Base-by-base conservation (phyloP, 2,888 invertebrate species). In the Chloromyia formosa region DNA sequence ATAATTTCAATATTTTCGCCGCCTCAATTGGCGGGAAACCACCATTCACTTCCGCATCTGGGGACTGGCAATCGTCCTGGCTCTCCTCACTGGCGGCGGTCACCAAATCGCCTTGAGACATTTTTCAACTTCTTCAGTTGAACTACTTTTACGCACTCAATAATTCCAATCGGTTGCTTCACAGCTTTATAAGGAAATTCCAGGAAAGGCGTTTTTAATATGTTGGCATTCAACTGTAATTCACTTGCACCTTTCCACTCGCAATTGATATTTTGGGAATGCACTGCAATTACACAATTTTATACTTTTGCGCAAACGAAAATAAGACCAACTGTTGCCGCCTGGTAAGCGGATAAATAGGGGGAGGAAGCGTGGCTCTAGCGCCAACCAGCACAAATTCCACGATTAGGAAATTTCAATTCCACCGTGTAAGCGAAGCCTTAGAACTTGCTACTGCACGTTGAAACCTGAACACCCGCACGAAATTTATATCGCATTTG, bases 1-100 rank as follows among this genome's bases (percentile, higher is more conserved):
- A 75, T 61, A 75, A 66, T 49, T 73, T 68, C 22, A 75, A 73
- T 64, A 75, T 73, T 20, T 61, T 75, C 12, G 27, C 10, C n/a
- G 75, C 62, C 14, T 73, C 73, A 40, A 75, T 75, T 66, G 54
- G 62, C 64, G 56, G 54, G 61, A 60, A 75, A 14, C 22, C n/a
- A 40, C 23, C 56, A 60, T 56, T 75, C 27, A 35, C 64, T 61
- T 68, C 73, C 60, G 73, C 53, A 9, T 5, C 16, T 40, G 40
- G 35, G 42, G 18, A 23, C 56, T 20, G 20, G 14, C 16, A 56
- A 18, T 71, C 71, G 9, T 54, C 56, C 42, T 45, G 16, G 16
- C 22, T 35, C 20, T 56, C 69, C 18, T 58, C 58, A 16, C 42
- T 42, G 58, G 71, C 40, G 1, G 14, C 7, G 35, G 64, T 16